Evolutionary conservation across 2,888 invertebrate genomes (phyloP).

Genomic region (Parasteatoda lunata): DNA sequence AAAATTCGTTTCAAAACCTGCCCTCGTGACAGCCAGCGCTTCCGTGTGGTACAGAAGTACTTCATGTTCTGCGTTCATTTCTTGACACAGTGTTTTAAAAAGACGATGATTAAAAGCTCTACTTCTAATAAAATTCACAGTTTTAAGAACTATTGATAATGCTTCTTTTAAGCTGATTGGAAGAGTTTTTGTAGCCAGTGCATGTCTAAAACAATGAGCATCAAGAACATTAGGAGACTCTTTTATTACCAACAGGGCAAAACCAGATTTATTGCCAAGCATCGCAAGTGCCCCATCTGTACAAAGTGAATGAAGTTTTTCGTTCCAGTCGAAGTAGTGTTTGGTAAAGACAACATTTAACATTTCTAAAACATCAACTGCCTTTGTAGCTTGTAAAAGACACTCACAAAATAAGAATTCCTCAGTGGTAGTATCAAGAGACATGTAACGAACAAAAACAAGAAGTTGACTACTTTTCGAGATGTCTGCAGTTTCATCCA

Average conservation of each 20-base stretch:
- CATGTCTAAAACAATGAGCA: constrained; percentile 9
- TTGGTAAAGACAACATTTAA: too few relatives aligned
- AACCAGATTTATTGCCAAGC: too few relatives aligned
- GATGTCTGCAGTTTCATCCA: constrained; percentile 75
- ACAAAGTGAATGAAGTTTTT: too few relatives aligned
- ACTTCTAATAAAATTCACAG: constrained; percentile 55
- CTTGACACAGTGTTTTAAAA: constrained; percentile 55
- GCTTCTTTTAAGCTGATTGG: constrained; percentile 42
- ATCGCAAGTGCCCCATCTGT: too few relatives aligned
- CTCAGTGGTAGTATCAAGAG: too few relatives aligned
- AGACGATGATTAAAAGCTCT: constrained; percentile 57
- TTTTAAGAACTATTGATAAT: constrained; percentile 56
- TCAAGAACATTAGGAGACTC: too few relatives aligned
- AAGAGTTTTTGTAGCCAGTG: constrained; percentile 45
- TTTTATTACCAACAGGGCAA: too few relatives aligned
- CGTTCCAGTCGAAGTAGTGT: too few relatives aligned
- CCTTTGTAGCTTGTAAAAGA: too few relatives aligned
- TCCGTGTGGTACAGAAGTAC: constrained; percentile 58
- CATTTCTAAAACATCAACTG: too few relatives aligned
- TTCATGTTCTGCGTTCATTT: constrained; percentile 57
- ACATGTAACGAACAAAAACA: too few relatives aligned
- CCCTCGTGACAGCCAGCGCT: constrained; percentile 52
- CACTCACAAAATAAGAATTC: neutral
- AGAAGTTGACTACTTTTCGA: neutral
- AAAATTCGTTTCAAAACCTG: constrained; percentile 24